Percentiles rank a stretch among this genome's conserved stretches.
Evolutionary conservation across 2,888 invertebrate species (phyloP).

Genomic region (Sceliomorpha sp.): DNA sequence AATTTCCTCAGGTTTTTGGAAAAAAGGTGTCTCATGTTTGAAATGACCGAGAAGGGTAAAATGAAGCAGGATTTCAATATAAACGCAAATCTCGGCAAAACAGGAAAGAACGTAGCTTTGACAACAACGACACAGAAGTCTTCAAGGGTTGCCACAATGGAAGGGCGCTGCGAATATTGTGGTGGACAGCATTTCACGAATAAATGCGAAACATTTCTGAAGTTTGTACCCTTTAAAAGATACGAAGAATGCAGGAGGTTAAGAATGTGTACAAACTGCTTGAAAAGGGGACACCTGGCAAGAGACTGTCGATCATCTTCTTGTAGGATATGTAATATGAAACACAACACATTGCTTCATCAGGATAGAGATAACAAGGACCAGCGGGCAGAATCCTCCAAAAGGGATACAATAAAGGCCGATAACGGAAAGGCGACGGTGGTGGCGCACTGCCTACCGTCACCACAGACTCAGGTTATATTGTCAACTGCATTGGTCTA

Average conservation of each 20-base stretch:
- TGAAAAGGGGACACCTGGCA: not conserved
- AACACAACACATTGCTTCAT: constrained; percentile 21
- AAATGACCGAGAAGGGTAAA: constrained; percentile 11
- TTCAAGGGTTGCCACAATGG: not conserved
- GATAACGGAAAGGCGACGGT: not conserved
- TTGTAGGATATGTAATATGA: constrained; percentile 15
- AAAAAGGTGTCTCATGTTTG: constrained; percentile 6
- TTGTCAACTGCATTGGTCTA: constrained; percentile 17
- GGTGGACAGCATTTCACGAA: not conserved
- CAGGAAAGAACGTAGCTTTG: not conserved
- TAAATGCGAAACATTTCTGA: constrained; percentile 7
- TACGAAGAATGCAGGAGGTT: constrained; percentile 4
- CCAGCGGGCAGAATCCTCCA: not conserved
- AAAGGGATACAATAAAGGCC: not conserved
- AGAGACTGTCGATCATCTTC: constrained; percentile 18
- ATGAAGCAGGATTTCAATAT: not conserved
- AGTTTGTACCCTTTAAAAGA: not conserved
- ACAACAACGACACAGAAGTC: not conserved
- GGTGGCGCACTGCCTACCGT: constrained; percentile 10
- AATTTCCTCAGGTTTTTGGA: constrained; percentile 12
- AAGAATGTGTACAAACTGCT: constrained; percentile 10
- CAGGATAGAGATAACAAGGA: not conserved
- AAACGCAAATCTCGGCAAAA: not conserved
- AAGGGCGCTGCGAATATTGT: constrained; percentile 4
- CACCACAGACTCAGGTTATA: not conserved